Evolutionary conservation across 1,140 invertebrate species (phyloP).

Genomic region (Ctenoplectra terminalis): DNA sequence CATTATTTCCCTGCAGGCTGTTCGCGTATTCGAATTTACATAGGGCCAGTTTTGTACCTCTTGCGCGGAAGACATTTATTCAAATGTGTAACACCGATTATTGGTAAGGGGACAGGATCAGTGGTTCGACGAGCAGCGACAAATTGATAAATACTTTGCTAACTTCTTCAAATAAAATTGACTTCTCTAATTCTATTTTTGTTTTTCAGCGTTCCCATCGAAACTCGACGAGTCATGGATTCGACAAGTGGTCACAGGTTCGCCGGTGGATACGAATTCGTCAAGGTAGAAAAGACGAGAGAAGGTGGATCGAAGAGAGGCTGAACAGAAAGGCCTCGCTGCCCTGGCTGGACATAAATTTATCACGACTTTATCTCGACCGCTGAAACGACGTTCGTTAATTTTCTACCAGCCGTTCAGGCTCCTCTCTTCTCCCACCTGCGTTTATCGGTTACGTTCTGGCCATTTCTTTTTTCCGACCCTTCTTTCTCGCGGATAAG

Average conservation of each 20-base stretch:
- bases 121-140: background rate
- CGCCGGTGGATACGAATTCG: conserved; percentile 44
- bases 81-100: background rate
- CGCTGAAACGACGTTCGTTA: conserved; percentile 72
- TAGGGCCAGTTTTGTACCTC: too few species aligned
- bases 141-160: background rate
- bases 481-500: conserved; percentile 26
- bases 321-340: conserved; percentile 22
- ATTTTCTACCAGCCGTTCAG: conserved; percentile 65
- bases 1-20: conserved; percentile 4
- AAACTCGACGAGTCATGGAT: conserved; percentile 14
- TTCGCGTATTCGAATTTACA: conserved; percentile 23
- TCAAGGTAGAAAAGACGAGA: conserved; percentile 54
- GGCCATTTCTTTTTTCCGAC: conserved; percentile 36
- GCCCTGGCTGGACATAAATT: conserved; percentile 73
- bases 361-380: conserved; percentile 79
- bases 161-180: background rate
- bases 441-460: conserved; percentile 14
- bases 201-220: background rate
- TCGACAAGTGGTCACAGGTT: conserved; percentile 12
- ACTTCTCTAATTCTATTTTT: background rate
- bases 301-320: conserved; percentile 69
- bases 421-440: background rate
- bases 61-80: background rate
- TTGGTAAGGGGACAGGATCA: background rate